Evolutionary conservation across 2,113 vertebrate genomes (phyloP).

Genomic region (Procavia capensis): DNA sequence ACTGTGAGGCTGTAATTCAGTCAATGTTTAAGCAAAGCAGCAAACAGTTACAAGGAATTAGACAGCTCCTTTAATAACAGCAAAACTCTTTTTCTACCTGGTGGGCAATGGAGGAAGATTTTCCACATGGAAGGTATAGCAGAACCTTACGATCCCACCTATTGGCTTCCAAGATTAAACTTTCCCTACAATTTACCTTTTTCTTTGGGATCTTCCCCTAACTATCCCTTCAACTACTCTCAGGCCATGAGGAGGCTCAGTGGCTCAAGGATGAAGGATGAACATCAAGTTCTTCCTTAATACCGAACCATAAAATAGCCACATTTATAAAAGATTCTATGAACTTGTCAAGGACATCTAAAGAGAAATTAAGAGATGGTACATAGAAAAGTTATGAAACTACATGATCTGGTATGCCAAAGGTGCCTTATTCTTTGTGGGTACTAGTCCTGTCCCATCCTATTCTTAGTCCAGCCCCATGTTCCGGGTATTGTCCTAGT

Average conservation of each 20-base stretch:
- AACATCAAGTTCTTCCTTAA: background rate
- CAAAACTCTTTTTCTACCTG: background rate
- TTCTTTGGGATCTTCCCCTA: background rate
- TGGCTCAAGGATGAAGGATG: background rate
- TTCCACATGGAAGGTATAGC: background rate
- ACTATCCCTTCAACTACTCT: background rate
- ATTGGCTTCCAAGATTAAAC: background rate
- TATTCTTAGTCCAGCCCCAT: background rate
- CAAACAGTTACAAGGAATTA: background rate
- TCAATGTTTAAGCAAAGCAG: background rate
- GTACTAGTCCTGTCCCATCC: background rate
- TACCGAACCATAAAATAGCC: background rate
- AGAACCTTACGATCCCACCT: background rate
- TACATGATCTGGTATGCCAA: background rate
- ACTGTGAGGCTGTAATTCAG: background rate
- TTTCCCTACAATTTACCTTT: background rate
- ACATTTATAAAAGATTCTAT: background rate
- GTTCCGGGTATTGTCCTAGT: background rate
- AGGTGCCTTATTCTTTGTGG: background rate
- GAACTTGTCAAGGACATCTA: background rate
- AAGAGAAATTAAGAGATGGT: background rate
- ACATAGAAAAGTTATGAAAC: background rate
- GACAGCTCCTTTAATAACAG: background rate
- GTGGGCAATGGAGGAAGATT: background rate
- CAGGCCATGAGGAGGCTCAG: background rate